phyloP scores from a whole-genome alignment of 30 jellyfish, hydroid and myxozoan species.

The Mastigias papua region DNA sequence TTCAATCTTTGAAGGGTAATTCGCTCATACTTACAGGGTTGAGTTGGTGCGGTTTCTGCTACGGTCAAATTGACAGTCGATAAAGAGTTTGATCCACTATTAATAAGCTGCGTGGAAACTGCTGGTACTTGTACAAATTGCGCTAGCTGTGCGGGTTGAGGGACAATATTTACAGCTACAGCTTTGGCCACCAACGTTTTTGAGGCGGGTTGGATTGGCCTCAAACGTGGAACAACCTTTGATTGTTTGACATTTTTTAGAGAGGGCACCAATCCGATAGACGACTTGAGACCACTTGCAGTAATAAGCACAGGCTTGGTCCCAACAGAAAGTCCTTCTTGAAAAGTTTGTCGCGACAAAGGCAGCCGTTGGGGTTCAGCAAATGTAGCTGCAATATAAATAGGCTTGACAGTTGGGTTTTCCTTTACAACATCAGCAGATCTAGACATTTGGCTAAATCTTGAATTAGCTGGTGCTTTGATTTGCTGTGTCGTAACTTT shows the following conservation, averaged over 20 bases:
- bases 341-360: neutral
- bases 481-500: constrained; percentile 36
- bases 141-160: constrained; percentile 95
- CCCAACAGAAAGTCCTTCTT: neutral
- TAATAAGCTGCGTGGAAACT: constrained; percentile 80
- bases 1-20: too few relatives aligned
- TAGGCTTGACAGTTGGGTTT: constrained; percentile 17
- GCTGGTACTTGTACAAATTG: constrained; percentile 88
- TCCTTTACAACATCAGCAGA: neutral
- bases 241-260: constrained; percentile 39
- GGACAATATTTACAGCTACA: constrained; percentile 95
- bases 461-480: constrained; percentile 30
- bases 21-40: too few relatives aligned
- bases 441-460: neutral
- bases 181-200: constrained; percentile 80
- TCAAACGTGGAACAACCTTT: constrained; percentile 47
- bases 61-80: constrained; percentile 20
- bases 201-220: constrained; percentile 72
- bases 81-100: constrained; percentile 69
- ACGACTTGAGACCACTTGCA: constrained; percentile 3
- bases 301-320: constrained; percentile 11
- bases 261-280: constrained; percentile 19
- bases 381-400: constrained; percentile 9
- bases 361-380: constrained; percentile 23
- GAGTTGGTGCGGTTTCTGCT: neutral